Percentiles rank a stretch among this genome's conserved stretches.
Conservation (phyloP, 2,113 vertebrate genomes). For the Tylochromis polylepis region DNA sequence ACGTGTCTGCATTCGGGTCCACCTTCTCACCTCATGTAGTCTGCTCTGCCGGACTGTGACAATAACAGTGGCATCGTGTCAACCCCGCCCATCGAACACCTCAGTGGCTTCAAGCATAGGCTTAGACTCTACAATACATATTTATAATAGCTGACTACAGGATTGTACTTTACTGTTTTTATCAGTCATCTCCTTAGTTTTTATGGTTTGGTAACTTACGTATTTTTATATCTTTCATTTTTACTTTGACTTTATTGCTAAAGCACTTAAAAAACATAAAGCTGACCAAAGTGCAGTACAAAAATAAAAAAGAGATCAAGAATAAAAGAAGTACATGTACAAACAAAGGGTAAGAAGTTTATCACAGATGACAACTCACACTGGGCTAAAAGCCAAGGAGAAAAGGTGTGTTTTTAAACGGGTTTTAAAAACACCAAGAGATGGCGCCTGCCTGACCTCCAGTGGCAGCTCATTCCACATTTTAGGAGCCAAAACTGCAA, state of each 20-base stretch:
- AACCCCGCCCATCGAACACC: background rate
- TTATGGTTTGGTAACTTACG: background rate
- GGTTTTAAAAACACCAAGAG: background rate
- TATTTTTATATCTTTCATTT: background rate
- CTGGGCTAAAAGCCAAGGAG: background rate
- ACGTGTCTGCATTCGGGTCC: too few relatives aligned
- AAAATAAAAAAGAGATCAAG: background rate
- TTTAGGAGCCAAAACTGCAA: background rate
- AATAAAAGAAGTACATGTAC: background rate
- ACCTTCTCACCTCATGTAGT: too few relatives aligned
- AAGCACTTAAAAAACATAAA: background rate
- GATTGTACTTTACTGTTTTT: too few relatives aligned
- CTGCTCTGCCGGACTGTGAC: too few relatives aligned
- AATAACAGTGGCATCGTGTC: background rate
- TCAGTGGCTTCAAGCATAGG: background rate
- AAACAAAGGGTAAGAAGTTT: background rate
- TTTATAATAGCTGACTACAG: too few relatives aligned
- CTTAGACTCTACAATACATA: background rate
- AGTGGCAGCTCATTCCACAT: background rate
- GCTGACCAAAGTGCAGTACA: rapidly evolving
- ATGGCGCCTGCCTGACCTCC: rapidly evolving
- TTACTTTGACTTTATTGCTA: background rate
- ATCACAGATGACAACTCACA: background rate
- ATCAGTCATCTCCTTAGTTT: background rate
- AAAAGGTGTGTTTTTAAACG: background rate